Percentiles rank a stretch among this genome's conserved stretches.
phyloP scores from a whole-genome alignment of 2,797 vertebrate species.

The Numenius phaeopus region DNA sequence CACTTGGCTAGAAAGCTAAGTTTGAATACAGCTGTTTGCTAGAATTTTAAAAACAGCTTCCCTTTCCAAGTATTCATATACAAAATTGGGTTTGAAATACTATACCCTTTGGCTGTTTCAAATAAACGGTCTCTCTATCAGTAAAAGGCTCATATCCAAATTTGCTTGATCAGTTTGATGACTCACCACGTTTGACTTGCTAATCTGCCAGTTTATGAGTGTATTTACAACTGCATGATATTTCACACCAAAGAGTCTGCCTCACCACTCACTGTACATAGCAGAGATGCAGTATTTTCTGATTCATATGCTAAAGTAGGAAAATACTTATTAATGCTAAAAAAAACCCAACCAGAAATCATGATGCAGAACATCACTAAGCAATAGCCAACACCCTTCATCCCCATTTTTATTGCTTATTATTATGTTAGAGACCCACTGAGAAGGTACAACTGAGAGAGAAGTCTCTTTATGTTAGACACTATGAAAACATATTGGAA shows the following conservation, averaged over 20 bases:
- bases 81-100: neutral
- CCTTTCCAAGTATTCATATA: neutral
- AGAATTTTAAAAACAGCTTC: neutral
- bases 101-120: neutral
- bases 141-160: neutral
- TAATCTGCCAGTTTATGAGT: slow-evolving; percentile 11
- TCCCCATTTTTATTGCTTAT: neutral
- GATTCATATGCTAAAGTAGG: neutral
- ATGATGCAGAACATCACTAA: neutral
- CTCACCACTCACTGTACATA: neutral
- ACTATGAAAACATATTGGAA: neutral
- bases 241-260: slow-evolving; percentile 16
- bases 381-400: neutral
- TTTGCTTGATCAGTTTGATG: slow-evolving; percentile 14
- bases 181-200: slow-evolving; percentile 51
- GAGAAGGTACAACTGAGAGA: neutral
- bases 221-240: slow-evolving; percentile 15
- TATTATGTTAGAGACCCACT: neutral
- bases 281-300: slow-evolving; percentile 8
- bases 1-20: neutral
- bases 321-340: neutral
- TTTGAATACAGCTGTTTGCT: neutral
- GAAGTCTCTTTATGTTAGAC: neutral
- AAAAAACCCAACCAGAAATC: neutral
- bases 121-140: neutral